A percentile compares a stretch with the other conserved stretches of the same genome.
Conservation (phyloP, 2,797 vertebrate genomes). For the Gambusia yucatana region DNA sequence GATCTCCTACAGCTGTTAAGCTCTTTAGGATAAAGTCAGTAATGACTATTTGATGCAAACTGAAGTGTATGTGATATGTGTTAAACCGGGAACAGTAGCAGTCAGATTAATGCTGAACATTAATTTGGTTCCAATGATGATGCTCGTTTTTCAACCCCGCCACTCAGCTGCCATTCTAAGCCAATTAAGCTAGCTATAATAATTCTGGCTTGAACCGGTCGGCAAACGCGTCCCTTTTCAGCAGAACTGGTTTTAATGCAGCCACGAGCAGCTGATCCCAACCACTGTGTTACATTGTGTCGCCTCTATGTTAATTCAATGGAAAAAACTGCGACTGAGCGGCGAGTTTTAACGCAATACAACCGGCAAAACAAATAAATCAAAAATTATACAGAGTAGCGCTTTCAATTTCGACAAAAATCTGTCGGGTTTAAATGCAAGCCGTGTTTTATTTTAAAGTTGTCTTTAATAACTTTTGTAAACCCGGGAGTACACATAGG, state of each 20-base stretch:
- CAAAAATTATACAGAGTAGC: background rate
- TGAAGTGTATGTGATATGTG: background rate
- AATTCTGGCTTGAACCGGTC: conserved; percentile 74
- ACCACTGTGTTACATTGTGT: background rate
- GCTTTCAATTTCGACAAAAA: background rate
- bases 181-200: conserved; percentile 70
- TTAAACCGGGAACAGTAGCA: background rate
- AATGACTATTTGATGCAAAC: conserved; percentile 3
- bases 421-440: background rate
- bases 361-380: conserved; percentile 14
- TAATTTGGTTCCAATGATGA: background rate
- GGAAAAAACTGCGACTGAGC: conserved; percentile 11
- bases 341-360: background rate
- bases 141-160: conserved; percentile 15
- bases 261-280: too few species aligned
- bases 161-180: conserved; percentile 62
- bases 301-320: background rate
- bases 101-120: background rate
- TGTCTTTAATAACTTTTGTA: background rate
- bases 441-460: background rate
- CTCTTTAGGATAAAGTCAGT: conserved; percentile 6
- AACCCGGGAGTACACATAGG: background rate
- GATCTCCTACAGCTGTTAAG: background rate
- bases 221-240: conserved; percentile 9
- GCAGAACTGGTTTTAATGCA: background rate